Conservation (phyloP, 2,888 invertebrate genomes). For the Tetranychus truncatus region DNA sequence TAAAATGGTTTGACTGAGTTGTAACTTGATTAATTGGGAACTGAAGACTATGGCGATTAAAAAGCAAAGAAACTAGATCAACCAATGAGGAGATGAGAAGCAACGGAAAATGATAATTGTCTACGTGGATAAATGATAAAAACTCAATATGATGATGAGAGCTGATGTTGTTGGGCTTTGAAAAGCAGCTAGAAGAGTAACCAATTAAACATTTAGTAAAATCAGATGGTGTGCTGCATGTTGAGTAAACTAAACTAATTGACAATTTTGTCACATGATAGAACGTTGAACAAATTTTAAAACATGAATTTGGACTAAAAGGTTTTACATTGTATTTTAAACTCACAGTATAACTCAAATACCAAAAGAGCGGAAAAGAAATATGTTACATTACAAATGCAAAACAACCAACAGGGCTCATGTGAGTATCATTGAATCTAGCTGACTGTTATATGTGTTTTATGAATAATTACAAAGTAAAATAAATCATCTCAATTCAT, state of each 20-base stretch:
- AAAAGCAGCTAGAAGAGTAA: not conserved
- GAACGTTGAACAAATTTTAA: too few relatives aligned
- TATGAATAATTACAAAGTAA: not conserved
- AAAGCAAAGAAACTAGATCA: not conserved
- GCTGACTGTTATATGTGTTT: not conserved
- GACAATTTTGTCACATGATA: too few relatives aligned
- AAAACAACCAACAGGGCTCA: too few relatives aligned
- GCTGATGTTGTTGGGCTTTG: not conserved
- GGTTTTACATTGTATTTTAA: too few relatives aligned
- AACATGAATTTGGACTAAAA: too few relatives aligned
- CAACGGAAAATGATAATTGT: not conserved
- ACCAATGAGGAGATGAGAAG: not conserved
- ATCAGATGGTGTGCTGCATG: too few relatives aligned
- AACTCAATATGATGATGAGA: not conserved
- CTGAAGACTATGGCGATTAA: not conserved
- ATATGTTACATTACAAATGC: too few relatives aligned
- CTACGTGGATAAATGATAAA: conserved; percentile 1
- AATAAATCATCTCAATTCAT: not conserved
- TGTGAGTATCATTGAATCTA: too few relatives aligned
- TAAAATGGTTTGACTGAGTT: not conserved
- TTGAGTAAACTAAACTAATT: too few relatives aligned
- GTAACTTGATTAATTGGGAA: not conserved
- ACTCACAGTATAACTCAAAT: too few relatives aligned
- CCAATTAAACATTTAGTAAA: too few relatives aligned
- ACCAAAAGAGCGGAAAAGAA: too few relatives aligned